phyloP scores from a whole-genome alignment of 2,113 vertebrate species.

The Colistium nudipinnis region DNA sequence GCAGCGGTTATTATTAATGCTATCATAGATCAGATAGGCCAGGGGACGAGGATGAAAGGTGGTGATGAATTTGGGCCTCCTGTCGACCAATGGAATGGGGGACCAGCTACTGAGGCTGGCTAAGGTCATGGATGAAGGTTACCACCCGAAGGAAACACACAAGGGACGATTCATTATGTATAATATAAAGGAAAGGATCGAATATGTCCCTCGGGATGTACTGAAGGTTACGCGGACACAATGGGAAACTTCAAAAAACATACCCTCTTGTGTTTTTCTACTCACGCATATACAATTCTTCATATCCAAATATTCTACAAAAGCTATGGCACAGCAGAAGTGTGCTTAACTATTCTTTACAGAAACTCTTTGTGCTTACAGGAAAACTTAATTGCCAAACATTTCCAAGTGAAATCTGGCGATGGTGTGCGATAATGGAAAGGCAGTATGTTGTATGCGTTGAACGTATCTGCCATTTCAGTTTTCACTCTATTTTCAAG shows the following conservation, averaged over 20 bases:
- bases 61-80: conserved; percentile 75
- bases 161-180: conserved; percentile 64
- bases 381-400: not conserved
- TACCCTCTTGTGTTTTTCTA: conserved; percentile 3
- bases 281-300: conserved; percentile 1
- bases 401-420: not conserved
- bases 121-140: conserved; percentile 76
- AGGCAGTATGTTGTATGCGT: conserved; percentile 26
- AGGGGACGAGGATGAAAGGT: conserved; percentile 67
- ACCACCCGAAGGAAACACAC: conserved; percentile 54
- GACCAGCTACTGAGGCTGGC: conserved; percentile 52
- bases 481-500: conserved; percentile 33
- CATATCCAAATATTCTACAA: not conserved
- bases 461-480: conserved; percentile 55
- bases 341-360: not conserved
- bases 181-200: conserved; percentile 38
- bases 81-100: conserved; percentile 63
- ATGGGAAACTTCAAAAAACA: conserved; percentile 33
- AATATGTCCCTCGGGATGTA: conserved; percentile 18
- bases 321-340: not conserved
- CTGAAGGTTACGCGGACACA: conserved; percentile 50
- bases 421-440: conserved; percentile 23
- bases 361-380: conserved; percentile 12
- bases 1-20: conserved; percentile 80
- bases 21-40: conserved; percentile 83